These are phyloP conservation scores for Amblyjoppa fuscipennis DNA, from an alignment of 2,888 invertebrate species.

Conservation along the genomic window DNA sequence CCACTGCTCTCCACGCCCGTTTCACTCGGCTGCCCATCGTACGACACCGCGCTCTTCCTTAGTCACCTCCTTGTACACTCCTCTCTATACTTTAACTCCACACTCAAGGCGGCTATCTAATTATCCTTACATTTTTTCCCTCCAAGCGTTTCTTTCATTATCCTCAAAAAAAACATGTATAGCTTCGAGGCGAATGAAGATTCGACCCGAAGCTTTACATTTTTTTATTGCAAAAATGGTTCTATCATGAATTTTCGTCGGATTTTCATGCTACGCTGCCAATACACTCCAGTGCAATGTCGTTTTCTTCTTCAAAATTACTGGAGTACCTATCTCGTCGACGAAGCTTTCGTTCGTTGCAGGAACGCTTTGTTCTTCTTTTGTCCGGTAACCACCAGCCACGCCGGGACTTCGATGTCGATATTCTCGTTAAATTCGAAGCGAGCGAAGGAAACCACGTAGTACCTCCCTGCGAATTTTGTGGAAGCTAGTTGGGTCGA, in stretches of 20 bases:
- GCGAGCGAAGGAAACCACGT: neutral
- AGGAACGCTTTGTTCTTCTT: conserved; percentile 23
- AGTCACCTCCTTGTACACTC: neutral
- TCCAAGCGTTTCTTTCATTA: conserved; percentile 22
- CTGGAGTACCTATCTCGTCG: too few species aligned
- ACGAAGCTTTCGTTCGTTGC: neutral
- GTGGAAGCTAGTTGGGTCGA: neutral
- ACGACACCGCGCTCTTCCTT: conserved; percentile 15
- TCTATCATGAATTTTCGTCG: too few species aligned
- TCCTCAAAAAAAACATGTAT: too few species aligned
- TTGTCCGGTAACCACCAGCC: neutral
- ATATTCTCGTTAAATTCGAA: conserved; percentile 27
- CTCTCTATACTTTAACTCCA: conserved; percentile 45
- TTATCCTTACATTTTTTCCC: conserved; percentile 40
- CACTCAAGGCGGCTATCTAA: conserved; percentile 51
- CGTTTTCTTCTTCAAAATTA: too few species aligned
- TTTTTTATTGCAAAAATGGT: too few species aligned
- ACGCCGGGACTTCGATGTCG: conserved; percentile 10
- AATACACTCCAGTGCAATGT: too few species aligned
- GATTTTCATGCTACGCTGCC: too few species aligned
- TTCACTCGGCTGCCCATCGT: conserved; percentile 1
- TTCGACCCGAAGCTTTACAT: too few species aligned
- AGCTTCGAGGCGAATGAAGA: too few species aligned
- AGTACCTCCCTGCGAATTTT: neutral
- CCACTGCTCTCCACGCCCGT: conserved; percentile 3